Base-by-base conservation (phyloP, 2,888 invertebrate species). In the Melinaea marsaeus region DNA sequence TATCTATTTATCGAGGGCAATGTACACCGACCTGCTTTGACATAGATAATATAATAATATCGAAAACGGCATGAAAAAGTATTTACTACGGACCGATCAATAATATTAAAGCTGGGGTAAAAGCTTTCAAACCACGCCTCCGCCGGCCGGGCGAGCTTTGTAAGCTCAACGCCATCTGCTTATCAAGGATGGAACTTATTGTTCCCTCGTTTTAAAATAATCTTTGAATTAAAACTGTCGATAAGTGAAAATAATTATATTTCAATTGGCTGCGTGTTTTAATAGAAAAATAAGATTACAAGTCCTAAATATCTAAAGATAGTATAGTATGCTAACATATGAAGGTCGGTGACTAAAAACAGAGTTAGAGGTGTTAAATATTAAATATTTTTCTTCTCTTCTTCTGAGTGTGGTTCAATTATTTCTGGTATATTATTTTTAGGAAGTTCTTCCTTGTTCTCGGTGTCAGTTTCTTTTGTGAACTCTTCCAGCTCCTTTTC, bases 101-200 rank as follows among this genome's bases (percentile, higher is more conserved):
- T 89, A 86, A 75, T 66, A 75, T 79, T 79, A 75, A 75, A 78
- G 68, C 63, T 74, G 78, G 85, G 86, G 87, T 83, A 84, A 86
- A 87, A 84, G 86, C 85, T 82, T 78, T 68, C 70, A 68, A 67
- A 79, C 87, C 88, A 85, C 88, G 82, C 87, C 86, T 84, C 78
- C 66, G 69, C 74, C 75, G 70, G 70, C 70, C 70, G 65, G 61
- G 67, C 67, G 66, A 78, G 80, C 82, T 81, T 80, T 76, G 67
- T 56, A 51, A 55, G 46, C 51, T 64, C 68, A 74, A 65, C 79
- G 85, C 80, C 89, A 89, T 87, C 90, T 89, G 68, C 64, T 66
- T 71, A 55, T 47, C 47, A 22, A 13, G 55, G 13, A 32, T 3
- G 60, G 57, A 56, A 65, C 60, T 57, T 54, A 13, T 55, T 47